Percentiles rank a stretch among this genome's conserved stretches.
phyloP scores from a whole-genome alignment of 1,140 invertebrate species.

The Drosophila orosa region DNA sequence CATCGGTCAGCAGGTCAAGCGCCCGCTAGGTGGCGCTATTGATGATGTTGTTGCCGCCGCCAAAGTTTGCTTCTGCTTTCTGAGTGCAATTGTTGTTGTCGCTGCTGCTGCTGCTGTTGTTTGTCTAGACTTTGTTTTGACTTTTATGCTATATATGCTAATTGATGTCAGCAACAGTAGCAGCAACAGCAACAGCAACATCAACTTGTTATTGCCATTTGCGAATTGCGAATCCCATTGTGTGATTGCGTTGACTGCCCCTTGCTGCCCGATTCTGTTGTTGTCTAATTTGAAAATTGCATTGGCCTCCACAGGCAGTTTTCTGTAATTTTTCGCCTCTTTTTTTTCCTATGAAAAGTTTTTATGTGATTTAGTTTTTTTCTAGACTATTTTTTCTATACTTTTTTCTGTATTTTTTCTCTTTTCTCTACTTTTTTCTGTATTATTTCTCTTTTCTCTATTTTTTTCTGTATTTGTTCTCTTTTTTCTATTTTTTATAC shows the following conservation, averaged over 20 bases:
- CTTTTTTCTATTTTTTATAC: conserved; percentile 11
- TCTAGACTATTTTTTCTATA: too few relatives aligned
- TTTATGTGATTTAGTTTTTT: conserved; percentile 13
- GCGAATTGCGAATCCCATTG: conserved; percentile 52
- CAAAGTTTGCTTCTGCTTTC: conserved; percentile 14
- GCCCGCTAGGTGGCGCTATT: conserved; percentile 60
- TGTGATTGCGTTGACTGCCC: conserved; percentile 24
- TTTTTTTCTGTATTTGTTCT: too few relatives aligned
- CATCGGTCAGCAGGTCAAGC: conserved; percentile 57
- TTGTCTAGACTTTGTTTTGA: conserved; percentile 74
- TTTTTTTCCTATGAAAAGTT: conserved; percentile 21
- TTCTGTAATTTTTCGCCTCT: conserved; percentile 13
- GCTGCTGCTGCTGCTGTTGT: conserved; percentile 20
- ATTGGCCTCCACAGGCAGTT: conserved; percentile 60
- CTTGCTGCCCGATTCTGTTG: conserved; percentile 12
- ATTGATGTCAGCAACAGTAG: conserved; percentile 63
- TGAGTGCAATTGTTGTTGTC: conserved; percentile 5
- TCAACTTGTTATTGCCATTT: conserved; percentile 49
- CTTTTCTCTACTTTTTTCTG: conserved; percentile 11
- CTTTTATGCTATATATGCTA: conserved; percentile 66
- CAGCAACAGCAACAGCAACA: conserved; percentile 28
- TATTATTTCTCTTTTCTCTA: too few relatives aligned
- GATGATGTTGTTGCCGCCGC: conserved; percentile 25
- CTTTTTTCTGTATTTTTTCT: neutral
- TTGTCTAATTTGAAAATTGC: conserved; percentile 79